Evolutionary conservation across 2,113 vertebrate species (phyloP).

Genomic region (Okapia johnstoni): DNA sequence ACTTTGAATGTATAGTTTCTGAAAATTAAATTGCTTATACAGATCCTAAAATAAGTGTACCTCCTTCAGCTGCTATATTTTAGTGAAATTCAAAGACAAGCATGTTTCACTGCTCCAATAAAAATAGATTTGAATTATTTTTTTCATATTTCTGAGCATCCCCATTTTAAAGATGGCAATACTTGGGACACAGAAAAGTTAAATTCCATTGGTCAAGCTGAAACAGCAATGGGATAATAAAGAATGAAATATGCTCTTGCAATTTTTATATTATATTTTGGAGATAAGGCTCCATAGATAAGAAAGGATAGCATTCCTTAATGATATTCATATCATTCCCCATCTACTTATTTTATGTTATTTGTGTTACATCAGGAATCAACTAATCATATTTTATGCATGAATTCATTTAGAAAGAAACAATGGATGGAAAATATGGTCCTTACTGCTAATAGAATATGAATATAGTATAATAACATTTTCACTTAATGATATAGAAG

Average conservation of each 20-base stretch:
- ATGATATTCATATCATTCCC: not conserved
- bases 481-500: not conserved
- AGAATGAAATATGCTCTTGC: not conserved
- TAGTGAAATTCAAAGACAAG: not conserved
- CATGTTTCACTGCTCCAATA: not conserved
- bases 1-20: not conserved
- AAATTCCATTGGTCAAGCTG: not conserved
- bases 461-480: not conserved
- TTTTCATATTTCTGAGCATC: not conserved
- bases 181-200: not conserved
- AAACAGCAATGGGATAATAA: not conserved
- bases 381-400: not conserved
- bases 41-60: not conserved
- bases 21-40: not conserved
- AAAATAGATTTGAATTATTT: not conserved
- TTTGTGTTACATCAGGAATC: not conserved
- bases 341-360: constrained; percentile 11
- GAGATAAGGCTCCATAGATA: not conserved
- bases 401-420: constrained; percentile 11
- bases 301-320: not conserved
- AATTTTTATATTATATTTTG: not conserved
- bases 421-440: not conserved
- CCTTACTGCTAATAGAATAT: not conserved
- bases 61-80: not conserved
- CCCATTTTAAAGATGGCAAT: not conserved